Conservation (phyloP, 2,888 invertebrate species). For the Agrochola lychnidis region DNA sequence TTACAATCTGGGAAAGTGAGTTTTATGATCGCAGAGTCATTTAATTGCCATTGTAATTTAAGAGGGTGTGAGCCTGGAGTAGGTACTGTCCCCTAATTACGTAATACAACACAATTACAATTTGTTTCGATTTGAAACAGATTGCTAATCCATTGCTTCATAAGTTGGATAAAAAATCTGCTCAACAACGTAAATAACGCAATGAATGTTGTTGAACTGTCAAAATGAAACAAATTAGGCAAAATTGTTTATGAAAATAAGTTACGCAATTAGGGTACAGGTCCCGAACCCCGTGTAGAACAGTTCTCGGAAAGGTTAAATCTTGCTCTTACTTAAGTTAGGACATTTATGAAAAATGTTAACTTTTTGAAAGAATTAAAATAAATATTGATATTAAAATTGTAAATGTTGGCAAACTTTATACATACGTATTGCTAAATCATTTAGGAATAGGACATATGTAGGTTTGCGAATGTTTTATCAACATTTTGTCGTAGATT, state of each 20-base stretch:
- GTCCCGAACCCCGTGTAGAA: neutral
- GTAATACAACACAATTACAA: too few relatives aligned
- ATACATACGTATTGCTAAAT: neutral
- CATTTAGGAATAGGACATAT: neutral
- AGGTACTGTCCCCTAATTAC: too few relatives aligned
- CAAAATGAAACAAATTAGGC: too few relatives aligned
- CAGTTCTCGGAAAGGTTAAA: neutral
- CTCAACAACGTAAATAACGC: too few relatives aligned
- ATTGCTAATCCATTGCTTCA: too few relatives aligned
- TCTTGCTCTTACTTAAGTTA: neutral
- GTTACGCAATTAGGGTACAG: neutral
- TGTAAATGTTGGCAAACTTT: neutral
- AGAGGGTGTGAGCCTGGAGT: neutral
- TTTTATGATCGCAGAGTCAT: neutral
- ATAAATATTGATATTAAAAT: too few relatives aligned
- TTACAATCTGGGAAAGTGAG: neutral
- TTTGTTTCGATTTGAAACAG: too few relatives aligned
- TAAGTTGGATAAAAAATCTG: too few relatives aligned
- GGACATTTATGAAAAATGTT: neutral
- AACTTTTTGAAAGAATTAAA: too few relatives aligned
- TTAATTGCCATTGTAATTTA: neutral
- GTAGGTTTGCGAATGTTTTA: neutral
- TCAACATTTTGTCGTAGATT: conserved; percentile 10
- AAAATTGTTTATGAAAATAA: too few relatives aligned
- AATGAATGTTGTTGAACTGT: too few relatives aligned